These are phyloP conservation scores for Drosophila ezoana DNA, from an alignment of 2,888 invertebrate genomes.

Conservation along the genomic window DNA sequence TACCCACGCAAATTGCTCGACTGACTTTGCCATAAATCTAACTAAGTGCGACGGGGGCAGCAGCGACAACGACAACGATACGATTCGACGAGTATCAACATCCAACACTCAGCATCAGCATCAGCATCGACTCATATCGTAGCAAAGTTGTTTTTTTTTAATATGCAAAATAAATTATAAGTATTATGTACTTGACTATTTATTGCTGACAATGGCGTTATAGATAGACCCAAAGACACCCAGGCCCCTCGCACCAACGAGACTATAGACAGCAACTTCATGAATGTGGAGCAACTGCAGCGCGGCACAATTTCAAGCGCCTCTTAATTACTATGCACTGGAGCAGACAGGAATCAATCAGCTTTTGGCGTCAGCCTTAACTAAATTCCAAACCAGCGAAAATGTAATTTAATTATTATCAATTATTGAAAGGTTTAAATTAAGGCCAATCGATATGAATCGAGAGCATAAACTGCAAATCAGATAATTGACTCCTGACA, in stretches of 20 bases:
- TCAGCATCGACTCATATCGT: conserved; percentile 38
- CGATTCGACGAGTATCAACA: conserved; percentile 21
- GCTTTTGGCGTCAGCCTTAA: conserved; percentile 53
- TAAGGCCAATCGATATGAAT: no score
- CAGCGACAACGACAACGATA: conserved; percentile 6
- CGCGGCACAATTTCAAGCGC: conserved; percentile 55
- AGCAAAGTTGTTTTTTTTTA: conserved; percentile 38
- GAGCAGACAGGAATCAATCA: conserved; percentile 51
- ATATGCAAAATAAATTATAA: conserved; percentile 78
- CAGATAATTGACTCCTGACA: background rate
- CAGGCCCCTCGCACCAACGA: background rate
- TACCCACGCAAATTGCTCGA: conserved; percentile 84
- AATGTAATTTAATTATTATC: conserved; percentile 35
- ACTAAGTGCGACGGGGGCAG: conserved; percentile 66
- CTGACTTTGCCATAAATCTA: conserved; percentile 79
- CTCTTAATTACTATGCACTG: conserved; percentile 65
- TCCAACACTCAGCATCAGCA: conserved; percentile 22
- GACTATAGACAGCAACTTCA: conserved; percentile 8
- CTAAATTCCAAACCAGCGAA: conserved; percentile 26
- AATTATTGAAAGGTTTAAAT: conserved; percentile 3
- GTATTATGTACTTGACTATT: conserved; percentile 79
- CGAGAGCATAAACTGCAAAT: background rate
- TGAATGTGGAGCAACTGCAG: conserved; percentile 63
- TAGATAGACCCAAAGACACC: conserved; percentile 23
- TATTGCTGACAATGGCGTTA: conserved; percentile 69